Percentiles rank a stretch among this genome's conserved stretches.
Evolutionary conservation across 2,888 invertebrate species (phyloP).

Genomic region (Tuta absoluta): DNA sequence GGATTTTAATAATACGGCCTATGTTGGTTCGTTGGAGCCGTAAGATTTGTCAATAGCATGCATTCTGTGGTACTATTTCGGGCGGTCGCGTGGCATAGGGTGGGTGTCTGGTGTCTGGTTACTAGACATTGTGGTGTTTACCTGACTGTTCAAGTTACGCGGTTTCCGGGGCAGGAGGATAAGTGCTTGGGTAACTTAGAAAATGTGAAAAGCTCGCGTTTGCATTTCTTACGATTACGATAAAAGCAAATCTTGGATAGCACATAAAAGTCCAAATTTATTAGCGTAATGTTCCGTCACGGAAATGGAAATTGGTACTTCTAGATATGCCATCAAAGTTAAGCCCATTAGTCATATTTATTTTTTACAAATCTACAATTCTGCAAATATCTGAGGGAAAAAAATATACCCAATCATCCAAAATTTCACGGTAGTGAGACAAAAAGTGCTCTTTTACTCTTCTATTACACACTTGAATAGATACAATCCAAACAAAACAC

Average conservation of each 20-base stretch:
- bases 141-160: conserved; percentile 57
- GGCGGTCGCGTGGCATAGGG: conserved; percentile 67
- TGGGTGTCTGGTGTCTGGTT: conserved; percentile 53
- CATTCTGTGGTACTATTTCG: conserved; percentile 76
- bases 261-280: too few species aligned
- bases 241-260: too few species aligned
- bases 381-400: too few species aligned
- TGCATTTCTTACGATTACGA: neutral
- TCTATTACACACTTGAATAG: neutral
- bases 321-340: too few species aligned
- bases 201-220: neutral
- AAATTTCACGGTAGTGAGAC: too few species aligned
- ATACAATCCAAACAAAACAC: neutral
- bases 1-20: conserved; percentile 79
- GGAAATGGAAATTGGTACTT: too few species aligned
- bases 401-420: too few species aligned
- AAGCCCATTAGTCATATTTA: too few species aligned
- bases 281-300: too few species aligned
- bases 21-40: conserved; percentile 77
- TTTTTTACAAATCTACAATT: too few species aligned
- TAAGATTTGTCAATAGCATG: conserved; percentile 79
- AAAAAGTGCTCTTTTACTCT: too few species aligned
- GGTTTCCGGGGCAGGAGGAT: conserved; percentile 26
- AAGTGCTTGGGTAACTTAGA: conserved; percentile 31
- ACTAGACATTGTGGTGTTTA: conserved; percentile 68